These are phyloP conservation scores for Paradoxurus hermaphroditus DNA, from an alignment of 2,113 vertebrate species.

Conservation along the genomic window DNA sequence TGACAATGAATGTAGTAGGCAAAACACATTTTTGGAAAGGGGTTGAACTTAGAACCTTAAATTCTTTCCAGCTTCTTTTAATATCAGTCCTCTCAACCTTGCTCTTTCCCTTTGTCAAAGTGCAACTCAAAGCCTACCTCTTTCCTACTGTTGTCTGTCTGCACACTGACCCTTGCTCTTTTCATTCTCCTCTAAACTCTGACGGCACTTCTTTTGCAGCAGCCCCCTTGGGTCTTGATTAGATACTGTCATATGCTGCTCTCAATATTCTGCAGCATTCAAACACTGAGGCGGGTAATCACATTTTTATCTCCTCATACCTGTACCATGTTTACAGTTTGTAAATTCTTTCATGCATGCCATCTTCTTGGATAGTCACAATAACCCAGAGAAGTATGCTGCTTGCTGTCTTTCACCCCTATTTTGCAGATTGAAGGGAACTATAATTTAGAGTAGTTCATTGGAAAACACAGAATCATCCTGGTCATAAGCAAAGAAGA, in stretches of 20 bases:
- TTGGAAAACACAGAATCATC: background rate
- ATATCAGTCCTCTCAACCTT: background rate
- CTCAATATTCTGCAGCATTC: background rate
- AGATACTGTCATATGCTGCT: background rate
- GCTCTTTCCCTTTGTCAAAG: background rate
- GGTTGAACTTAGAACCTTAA: background rate
- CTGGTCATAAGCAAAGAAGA: background rate
- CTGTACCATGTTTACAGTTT: background rate
- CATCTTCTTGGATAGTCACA: background rate
- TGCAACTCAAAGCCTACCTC: background rate
- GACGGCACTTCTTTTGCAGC: background rate
- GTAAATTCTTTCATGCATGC: background rate
- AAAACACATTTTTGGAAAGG: background rate
- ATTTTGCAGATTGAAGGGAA: constrained; percentile 27
- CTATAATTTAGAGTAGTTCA: background rate
- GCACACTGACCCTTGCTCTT: fast-evolving
- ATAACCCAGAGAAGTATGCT: background rate
- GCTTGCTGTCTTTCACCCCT: background rate
- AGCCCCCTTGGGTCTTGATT: background rate
- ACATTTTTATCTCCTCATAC: background rate
- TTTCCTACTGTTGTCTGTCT: background rate
- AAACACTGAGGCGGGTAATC: background rate
- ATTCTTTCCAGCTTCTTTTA: background rate
- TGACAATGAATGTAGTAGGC: background rate
- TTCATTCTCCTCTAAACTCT: background rate